Conservation (phyloP, 2,888 invertebrate species). For the Stegophylla sp. region DNA sequence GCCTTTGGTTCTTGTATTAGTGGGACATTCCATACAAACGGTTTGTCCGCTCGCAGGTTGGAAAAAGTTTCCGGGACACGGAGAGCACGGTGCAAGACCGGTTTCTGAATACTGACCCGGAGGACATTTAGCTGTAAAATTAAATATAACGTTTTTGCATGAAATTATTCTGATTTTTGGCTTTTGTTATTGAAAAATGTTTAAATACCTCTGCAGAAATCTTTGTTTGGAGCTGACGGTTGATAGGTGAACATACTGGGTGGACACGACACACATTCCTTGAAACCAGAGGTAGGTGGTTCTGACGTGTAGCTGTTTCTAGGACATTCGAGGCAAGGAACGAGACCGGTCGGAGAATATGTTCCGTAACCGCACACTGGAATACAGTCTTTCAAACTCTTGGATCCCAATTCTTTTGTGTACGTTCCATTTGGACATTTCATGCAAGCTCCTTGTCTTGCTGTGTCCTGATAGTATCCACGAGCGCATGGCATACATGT, state of each 20-base stretch:
- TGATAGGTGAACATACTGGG: slow-evolving; percentile 88
- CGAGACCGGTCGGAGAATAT: slow-evolving; percentile 91
- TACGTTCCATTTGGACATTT: slow-evolving; percentile 92
- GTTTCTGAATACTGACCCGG: slow-evolving; percentile 91
- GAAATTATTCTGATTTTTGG: neutral
- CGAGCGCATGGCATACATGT: slow-evolving; percentile 88
- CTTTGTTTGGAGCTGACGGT: slow-evolving; percentile 84
- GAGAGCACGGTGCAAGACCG: slow-evolving; percentile 90
- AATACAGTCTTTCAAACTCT: slow-evolving; percentile 83
- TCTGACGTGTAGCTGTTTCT: slow-evolving; percentile 87
- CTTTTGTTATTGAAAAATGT: neutral
- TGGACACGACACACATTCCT: slow-evolving; percentile 92
- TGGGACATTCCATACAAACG: slow-evolving; percentile 87
- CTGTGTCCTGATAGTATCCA: slow-evolving; percentile 92
- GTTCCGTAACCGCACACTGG: slow-evolving; percentile 96
- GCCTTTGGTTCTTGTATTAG: slow-evolving; percentile 84
- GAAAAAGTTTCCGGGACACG: slow-evolving; percentile 90
- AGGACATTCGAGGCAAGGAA: slow-evolving; percentile 92
- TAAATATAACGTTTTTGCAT: neutral
- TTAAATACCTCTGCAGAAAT: slow-evolving; percentile 72
- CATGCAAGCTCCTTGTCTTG: slow-evolving; percentile 86
- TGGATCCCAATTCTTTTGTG: slow-evolving; percentile 83
- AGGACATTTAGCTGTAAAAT: slow-evolving; percentile 76
- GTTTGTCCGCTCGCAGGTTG: slow-evolving; percentile 85
- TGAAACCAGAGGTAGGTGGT: slow-evolving; percentile 88